A percentile compares a stretch with the other conserved stretches of the same genome.
Evolutionary conservation across 2,888 invertebrate genomes (phyloP).

Genomic region (Drosophila merina): DNA sequence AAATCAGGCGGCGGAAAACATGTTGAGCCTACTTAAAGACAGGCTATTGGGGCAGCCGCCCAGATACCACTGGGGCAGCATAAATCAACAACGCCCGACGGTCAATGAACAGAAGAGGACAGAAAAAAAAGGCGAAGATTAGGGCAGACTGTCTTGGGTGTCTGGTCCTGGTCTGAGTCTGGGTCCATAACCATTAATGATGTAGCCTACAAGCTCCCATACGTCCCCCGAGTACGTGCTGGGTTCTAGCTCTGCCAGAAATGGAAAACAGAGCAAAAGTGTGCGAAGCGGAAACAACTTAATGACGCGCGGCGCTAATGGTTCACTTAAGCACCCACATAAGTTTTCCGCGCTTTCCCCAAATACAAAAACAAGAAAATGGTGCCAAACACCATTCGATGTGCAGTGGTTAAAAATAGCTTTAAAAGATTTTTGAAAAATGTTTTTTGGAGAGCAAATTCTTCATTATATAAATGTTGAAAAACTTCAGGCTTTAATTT

Average conservation of each 20-base stretch:
- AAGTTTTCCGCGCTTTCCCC: slow-evolving; percentile 62
- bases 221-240: slow-evolving; percentile 53
- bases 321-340: slow-evolving; percentile 81
- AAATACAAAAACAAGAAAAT: slow-evolving; percentile 51
- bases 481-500: too few species aligned
- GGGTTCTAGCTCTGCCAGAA: slow-evolving; percentile 19
- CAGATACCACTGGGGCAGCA: slow-evolving; percentile 34
- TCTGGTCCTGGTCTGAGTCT: slow-evolving; percentile 45
- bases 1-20: slow-evolving; percentile 32
- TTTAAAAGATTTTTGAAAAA: too few species aligned
- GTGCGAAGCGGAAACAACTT: slow-evolving; percentile 80
- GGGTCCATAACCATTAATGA: slow-evolving; percentile 75
- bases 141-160: slow-evolving; percentile 16
- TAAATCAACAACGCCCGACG: slow-evolving; percentile 67
- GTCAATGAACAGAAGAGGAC: slow-evolving; percentile 67
- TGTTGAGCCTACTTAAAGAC: slow-evolving; percentile 61
- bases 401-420: slow-evolving; percentile 16
- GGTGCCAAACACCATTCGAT: not conserved
- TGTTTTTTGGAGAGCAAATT: too few species aligned
- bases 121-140: slow-evolving; percentile 25
- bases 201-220: slow-evolving; percentile 66
- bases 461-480: too few species aligned
- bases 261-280: slow-evolving; percentile 68
- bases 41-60: slow-evolving; percentile 35
- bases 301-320: slow-evolving; percentile 80